Evolutionary conservation across 2,113 vertebrate genomes (phyloP).

Genomic region (Fulmarus glacialis): DNA sequence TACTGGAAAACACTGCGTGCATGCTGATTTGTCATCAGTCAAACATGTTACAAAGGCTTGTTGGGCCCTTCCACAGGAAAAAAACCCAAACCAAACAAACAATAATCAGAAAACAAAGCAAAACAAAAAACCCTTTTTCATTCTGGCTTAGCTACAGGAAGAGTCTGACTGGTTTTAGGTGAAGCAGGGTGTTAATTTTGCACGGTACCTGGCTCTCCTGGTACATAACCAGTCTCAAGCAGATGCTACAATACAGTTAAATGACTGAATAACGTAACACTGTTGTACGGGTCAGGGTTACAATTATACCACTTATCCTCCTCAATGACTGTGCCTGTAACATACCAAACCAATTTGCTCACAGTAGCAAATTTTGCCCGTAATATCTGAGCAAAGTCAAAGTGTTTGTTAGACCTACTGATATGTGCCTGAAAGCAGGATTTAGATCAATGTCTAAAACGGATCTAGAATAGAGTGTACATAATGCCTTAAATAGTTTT

Average conservation of each 20-base stretch:
- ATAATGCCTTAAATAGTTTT: neutral
- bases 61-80: neutral
- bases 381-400: neutral
- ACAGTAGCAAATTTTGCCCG: neutral
- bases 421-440: neutral
- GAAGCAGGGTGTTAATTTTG: neutral
- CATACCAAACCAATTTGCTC: neutral
- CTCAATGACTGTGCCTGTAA: neutral
- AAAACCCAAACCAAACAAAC: neutral
- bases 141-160: neutral
- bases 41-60: neutral
- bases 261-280: neutral
- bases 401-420: neutral
- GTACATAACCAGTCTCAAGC: neutral
- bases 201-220: neutral
- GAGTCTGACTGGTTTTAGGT: neutral
- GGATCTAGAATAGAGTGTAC: neutral
- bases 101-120: neutral
- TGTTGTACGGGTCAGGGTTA: neutral
- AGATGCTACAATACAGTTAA: neutral
- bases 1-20: neutral
- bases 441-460: neutral
- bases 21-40: neutral
- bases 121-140: rapidly evolving
- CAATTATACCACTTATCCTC: neutral